Conservation (phyloP, 2,888 invertebrate genomes). For the Laspeyria flexula region DNA sequence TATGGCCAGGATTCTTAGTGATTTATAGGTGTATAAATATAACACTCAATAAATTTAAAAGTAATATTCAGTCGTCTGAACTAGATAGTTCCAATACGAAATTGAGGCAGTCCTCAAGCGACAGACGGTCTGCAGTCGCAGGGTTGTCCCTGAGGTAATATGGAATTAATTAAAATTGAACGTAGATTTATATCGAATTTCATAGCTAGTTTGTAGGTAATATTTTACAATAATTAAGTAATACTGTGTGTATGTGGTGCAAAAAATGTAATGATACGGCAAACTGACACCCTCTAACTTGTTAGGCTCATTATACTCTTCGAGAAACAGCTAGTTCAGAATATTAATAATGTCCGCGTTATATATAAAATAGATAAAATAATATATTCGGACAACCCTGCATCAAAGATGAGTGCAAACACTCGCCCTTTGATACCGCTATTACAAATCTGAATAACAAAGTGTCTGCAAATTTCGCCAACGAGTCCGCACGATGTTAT, state of each 20-base stretch:
- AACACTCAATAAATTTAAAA: conserved; percentile 5
- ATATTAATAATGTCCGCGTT: too few species aligned
- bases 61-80: conserved; percentile 30
- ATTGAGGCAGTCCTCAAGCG: conserved; percentile 45
- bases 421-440: conserved; percentile 54
- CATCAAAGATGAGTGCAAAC: conserved; percentile 44
- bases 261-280: too few species aligned
- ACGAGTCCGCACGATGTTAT: conserved; percentile 7
- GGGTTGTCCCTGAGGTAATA: conserved; percentile 35
- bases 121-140: conserved; percentile 26
- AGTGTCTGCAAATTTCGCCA: conserved; percentile 50
- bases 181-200: conserved; percentile 26
- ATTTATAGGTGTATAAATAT: too few species aligned
- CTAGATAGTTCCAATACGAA: conserved; percentile 52
- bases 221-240: too few species aligned
- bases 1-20: too few species aligned
- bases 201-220: too few species aligned
- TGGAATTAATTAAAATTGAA: conserved; percentile 37
- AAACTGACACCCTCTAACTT: too few species aligned
- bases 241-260: too few species aligned
- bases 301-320: too few species aligned
- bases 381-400: conserved; percentile 25
- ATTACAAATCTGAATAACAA: conserved; percentile 62
- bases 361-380: background rate
- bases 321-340: too few species aligned